phyloP scores from a whole-genome alignment of 2,113 vertebrate species.

The Solea solea region DNA sequence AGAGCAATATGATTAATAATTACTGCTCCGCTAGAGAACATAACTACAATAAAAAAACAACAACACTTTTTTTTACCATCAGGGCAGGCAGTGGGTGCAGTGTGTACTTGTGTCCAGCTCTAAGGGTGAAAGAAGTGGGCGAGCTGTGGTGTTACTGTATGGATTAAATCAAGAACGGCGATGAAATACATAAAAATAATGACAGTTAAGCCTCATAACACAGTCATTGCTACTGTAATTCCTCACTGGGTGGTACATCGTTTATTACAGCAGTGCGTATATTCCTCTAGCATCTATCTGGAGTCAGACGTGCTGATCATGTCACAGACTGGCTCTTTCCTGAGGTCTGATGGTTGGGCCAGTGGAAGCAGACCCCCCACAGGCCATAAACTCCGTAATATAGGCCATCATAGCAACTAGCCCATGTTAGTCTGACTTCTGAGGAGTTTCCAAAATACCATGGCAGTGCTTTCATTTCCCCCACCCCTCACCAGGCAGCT shows the following conservation, averaged over 20 bases:
- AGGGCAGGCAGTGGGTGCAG: conserved; percentile 15
- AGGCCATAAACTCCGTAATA: conserved; percentile 72
- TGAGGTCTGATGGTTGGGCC: conserved; percentile 24
- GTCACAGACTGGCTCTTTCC: conserved; percentile 37
- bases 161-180: conserved; percentile 24
- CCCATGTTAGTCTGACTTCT: conserved; percentile 58
- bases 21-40: conserved; percentile 46
- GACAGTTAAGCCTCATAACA: conserved; percentile 4
- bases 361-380: conserved; percentile 53
- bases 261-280: neutral
- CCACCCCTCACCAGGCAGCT: conserved; percentile 49
- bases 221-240: conserved; percentile 8
- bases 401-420: conserved; percentile 72
- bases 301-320: conserved; percentile 29
- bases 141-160: conserved; percentile 27
- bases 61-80: conserved; percentile 18
- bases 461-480: conserved; percentile 64
- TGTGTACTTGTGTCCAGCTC: conserved; percentile 10
- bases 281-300: conserved; percentile 25
- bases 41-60: conserved; percentile 40
- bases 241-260: neutral
- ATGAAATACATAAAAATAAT: neutral
- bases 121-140: conserved; percentile 18
- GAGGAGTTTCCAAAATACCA: conserved; percentile 71
- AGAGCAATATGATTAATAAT: conserved; percentile 55